Evolutionary conservation across 2,888 invertebrate species (phyloP), one percentile per base, ranked within the genome.

Genomic region (Dione juno): DNA sequence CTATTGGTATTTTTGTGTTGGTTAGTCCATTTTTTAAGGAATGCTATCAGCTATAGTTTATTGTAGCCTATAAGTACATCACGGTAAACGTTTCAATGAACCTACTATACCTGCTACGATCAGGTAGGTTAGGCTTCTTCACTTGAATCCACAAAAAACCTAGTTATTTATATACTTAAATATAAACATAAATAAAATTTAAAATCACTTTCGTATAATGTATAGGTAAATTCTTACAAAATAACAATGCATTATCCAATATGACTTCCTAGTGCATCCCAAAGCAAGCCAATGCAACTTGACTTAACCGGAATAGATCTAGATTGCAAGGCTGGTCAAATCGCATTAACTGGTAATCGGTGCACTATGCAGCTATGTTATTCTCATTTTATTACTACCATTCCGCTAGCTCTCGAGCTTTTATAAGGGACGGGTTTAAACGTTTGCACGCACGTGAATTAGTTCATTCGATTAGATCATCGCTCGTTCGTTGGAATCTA

Each of bases 291-390:
- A 52, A 8, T 41, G 41, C 70, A 81, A 81, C 84, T 81, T 77
- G 84, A 80, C 75, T 81, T 74, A 85, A 87, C 87, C 81, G 79
- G 84, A 81, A 78, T 77, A 80, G 82, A 84, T 85, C 70, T 69
- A 73, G 78, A 73, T 70, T 80, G 80, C 84, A 83, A 85, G 83
- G 85, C 81, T 79, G 84, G 82, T 78, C 81, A 86, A 89, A 89
- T 90, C 87, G 88, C 85, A 90, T 91, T 90, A 91, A 78, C 81
- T 75, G 72, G 78, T 76, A 79, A 76, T 75, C 76, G 72, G 75
- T 76, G 76, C 71, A 70, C 71, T 69, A 67, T 74, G 72, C 75
- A 75, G 43, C 65, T 52, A 41, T 58, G 64, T 72, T 69, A 74
- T 74, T 71, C 69, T 65, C 59, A 64, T 69, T 73, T 72, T 74